These are phyloP conservation scores for Eulemur rufifrons DNA, from an alignment of 2,113 vertebrate species.

Conservation along the genomic window DNA sequence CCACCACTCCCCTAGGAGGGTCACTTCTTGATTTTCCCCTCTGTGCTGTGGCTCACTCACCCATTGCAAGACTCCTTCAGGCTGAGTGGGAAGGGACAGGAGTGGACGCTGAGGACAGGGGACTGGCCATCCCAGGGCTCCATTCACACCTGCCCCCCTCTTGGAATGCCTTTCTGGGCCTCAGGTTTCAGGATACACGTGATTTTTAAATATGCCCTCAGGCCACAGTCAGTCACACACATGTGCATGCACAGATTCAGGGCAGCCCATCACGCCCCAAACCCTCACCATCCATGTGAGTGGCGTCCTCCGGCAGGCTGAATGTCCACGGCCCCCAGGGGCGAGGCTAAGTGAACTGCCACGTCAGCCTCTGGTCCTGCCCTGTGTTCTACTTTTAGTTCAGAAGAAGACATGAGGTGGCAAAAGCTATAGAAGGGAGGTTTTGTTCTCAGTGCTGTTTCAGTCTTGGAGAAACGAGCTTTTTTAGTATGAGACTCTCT, in stretches of 20 bases:
- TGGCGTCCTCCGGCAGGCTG: no score
- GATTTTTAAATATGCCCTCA: neutral
- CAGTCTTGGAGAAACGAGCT: neutral
- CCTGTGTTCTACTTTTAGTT: neutral
- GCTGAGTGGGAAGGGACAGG: no score
- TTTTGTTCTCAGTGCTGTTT: neutral
- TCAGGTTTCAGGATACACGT: neutral
- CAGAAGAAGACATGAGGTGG: neutral
- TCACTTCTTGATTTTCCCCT: neutral
- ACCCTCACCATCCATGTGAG: fast-evolving
- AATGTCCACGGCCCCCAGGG: neutral
- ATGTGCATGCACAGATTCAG: neutral
- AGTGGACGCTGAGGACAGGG: neutral
- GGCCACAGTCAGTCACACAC: no score
- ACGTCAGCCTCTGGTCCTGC: neutral
- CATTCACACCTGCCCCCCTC: neutral
- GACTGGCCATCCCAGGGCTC: neutral
- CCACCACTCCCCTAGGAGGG: neutral
- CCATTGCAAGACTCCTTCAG: neutral
- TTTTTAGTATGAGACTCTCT: neutral
- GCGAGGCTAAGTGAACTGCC: fast-evolving
- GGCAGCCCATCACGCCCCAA: fast-evolving
- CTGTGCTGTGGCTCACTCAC: neutral
- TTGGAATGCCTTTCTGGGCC: neutral
- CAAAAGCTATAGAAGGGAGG: neutral